Evolutionary conservation across 1,140 invertebrate genomes (phyloP), one percentile per base, ranked within the genome.

Genomic region (Aphidius ervi): DNA sequence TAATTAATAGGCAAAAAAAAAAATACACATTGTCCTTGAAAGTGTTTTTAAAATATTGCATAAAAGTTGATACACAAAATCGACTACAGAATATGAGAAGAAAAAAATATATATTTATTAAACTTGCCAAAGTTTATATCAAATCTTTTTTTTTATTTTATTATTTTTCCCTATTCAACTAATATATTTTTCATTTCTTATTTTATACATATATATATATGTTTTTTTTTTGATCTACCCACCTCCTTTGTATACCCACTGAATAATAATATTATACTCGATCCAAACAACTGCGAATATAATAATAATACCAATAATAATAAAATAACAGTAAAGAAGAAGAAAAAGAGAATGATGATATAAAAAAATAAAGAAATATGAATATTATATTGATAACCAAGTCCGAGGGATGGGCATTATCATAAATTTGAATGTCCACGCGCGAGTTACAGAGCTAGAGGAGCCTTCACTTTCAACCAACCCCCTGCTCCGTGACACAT

Each of bases 381-480:
- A 31, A 31, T 60, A 65, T 61, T 63, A 66, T 70, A 78, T 73
- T 72, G 74, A 76, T 78, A 77, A 77, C 70, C 74, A 61, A 31
- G 69, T 70, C 64, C 63, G 58, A 63, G 70, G 66, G 42, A 63
- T 63, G 65, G 65, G 67, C 70, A 79, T 79, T 77, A 77, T 67
- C 70, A 77, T 79, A 79, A 79, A 77, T 79, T 79, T 74, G 68
- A 77, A 77, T 74, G 76, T 77, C 74, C 70, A 42, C 70, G 66
- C 62, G 63, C 65, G 41, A 54, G 39, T 54, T 39, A 40, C 63
- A 56, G 50, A 48, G 56, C 50, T 46, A 20, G 23, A 31, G 23
- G 23, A 31, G 23, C 23, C 23, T 31, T 31, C 23, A 31, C 23
- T 9, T 46, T 50, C 31, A 47, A 52, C 31, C 55, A 37, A 48